Evolutionary conservation across 2,888 invertebrate genomes (phyloP).

Genomic region (Drosophila koepferae): DNA sequence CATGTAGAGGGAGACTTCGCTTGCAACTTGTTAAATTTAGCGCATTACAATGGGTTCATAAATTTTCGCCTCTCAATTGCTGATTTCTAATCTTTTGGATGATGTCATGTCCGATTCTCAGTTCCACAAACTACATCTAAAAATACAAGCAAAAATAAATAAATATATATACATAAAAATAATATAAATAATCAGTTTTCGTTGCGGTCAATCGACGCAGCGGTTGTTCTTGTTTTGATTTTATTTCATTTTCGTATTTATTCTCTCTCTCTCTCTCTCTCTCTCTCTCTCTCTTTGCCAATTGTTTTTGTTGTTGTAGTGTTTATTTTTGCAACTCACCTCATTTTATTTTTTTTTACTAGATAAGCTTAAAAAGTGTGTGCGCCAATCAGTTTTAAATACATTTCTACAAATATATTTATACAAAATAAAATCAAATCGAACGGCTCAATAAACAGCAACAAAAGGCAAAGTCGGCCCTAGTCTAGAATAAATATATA

Average conservation of each 20-base stretch:
- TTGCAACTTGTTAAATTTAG: slow-evolving; percentile 77
- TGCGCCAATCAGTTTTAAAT: slow-evolving; percentile 29
- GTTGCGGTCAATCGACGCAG: slow-evolving; percentile 45
- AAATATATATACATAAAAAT: background rate
- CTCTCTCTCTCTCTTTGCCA: slow-evolving; percentile 46
- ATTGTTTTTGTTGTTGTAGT: slow-evolving; percentile 37
- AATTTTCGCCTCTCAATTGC: slow-evolving; percentile 52
- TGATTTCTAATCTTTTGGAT: slow-evolving; percentile 63
- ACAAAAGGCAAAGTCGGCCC: slow-evolving; percentile 34
- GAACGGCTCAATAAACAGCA: slow-evolving; percentile 49
- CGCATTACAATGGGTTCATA: slow-evolving; percentile 75
- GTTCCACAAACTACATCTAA: slow-evolving; percentile 22
- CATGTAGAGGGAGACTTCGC: slow-evolving; percentile 7
- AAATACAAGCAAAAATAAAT: background rate
- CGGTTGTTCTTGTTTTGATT: slow-evolving; percentile 29
- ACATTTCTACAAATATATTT: slow-evolving; percentile 7
- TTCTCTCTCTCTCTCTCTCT: slow-evolving; percentile 18
- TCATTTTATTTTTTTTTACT: slow-evolving; percentile 29
- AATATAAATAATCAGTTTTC: slow-evolving; percentile 56
- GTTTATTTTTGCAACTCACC: slow-evolving; percentile 48
- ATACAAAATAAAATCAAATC: slow-evolving; percentile 36
- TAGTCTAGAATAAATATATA: slow-evolving; percentile 8
- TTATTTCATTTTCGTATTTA: slow-evolving; percentile 12
- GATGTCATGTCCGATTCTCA: slow-evolving; percentile 61
- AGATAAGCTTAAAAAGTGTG: slow-evolving; percentile 64